A percentile compares a stretch with the other conserved stretches of the same genome.
phyloP scores from a whole-genome alignment of 2,797 vertebrate species.

The Emydoidea blandingii region DNA sequence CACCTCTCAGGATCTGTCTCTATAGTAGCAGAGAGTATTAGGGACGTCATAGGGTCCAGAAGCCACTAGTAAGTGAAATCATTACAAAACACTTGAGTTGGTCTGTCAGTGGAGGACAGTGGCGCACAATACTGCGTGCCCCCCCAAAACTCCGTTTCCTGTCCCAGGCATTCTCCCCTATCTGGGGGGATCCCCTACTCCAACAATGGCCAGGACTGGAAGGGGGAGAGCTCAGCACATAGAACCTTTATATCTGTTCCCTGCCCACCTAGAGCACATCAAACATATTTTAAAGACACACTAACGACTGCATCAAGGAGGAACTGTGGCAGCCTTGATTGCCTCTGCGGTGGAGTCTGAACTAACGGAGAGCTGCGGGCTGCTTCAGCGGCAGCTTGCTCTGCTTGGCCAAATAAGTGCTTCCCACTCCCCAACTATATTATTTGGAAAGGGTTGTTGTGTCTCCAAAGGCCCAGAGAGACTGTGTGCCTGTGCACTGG shows the following conservation, averaged over 20 bases:
- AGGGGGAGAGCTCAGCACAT: neutral
- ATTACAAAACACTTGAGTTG: neutral
- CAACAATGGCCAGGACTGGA: rapidly evolving
- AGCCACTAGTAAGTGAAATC: neutral
- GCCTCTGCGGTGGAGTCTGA: neutral
- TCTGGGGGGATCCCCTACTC: neutral
- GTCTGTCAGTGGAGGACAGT: neutral
- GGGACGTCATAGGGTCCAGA: neutral
- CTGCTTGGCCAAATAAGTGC: neutral
- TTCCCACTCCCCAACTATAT: neutral
- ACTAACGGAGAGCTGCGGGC: neutral
- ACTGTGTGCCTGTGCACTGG: neutral
- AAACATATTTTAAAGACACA: neutral
- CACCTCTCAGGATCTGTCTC: neutral
- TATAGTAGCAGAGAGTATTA: neutral
- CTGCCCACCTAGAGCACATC: neutral
- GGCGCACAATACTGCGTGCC: neutral
- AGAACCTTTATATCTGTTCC: neutral
- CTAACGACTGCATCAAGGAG: neutral
- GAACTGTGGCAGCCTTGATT: neutral
- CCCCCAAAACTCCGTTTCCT: neutral
- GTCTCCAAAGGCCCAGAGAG: neutral
- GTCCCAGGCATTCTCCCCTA: neutral
- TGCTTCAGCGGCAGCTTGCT: neutral
- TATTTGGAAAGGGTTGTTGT: neutral